phyloP scores from a whole-genome alignment of 2,888 invertebrate species.

The Lepetodrilus schrolli region DNA sequence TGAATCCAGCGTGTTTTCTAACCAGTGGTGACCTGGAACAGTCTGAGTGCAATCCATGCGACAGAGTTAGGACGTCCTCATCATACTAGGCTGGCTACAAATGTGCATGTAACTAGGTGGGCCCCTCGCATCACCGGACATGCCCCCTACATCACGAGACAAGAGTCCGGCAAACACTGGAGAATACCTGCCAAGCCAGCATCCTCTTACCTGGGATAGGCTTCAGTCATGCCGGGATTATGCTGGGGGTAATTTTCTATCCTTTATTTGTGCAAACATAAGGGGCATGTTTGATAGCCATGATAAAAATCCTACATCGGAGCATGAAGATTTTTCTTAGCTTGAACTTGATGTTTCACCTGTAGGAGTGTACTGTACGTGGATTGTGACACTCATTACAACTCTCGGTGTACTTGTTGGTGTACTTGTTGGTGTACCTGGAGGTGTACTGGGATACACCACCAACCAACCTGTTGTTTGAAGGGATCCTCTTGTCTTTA shows the following conservation, averaged over 20 bases:
- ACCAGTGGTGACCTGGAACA: too few relatives aligned
- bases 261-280: constrained; percentile 26
- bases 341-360: background rate
- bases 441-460: background rate
- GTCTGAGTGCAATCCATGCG: background rate
- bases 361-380: background rate
- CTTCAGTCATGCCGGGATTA: background rate
- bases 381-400: background rate
- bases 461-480: background rate
- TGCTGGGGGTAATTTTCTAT: constrained; percentile 16
- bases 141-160: constrained; percentile 5
- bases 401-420: background rate
- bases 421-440: background rate
- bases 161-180: background rate
- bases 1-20: too few relatives aligned
- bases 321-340: background rate
- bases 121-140: background rate
- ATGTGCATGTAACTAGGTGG: too few relatives aligned
- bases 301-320: background rate
- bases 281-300: background rate
- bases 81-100: too few relatives aligned
- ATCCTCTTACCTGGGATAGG: background rate
- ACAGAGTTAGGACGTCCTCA: background rate
- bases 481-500: constrained; percentile 8
- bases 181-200: background rate